Evolutionary conservation across 2,888 invertebrate genomes (phyloP), one percentile per base, ranked within the genome.

Genomic region (Neoitamus cyanurus): DNA sequence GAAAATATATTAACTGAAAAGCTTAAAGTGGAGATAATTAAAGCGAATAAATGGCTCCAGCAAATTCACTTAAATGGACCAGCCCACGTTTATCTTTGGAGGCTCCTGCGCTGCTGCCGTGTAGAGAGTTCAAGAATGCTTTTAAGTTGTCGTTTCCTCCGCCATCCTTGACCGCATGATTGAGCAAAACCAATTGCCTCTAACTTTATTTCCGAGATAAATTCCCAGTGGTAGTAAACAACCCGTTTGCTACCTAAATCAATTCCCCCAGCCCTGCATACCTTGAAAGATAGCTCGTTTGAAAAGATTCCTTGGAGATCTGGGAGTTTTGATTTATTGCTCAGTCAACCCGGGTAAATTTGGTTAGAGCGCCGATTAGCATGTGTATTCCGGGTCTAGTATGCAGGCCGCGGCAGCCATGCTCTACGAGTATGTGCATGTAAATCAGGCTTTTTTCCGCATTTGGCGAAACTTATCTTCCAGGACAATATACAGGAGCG

Each of bases 291-390:
- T 80, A 46, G 42, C 46, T 46, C 46, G 11, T 80, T 31, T 58
- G 34, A 80, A 80, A 58, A 58, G 58, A 58, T 80, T 58, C 37
- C 25, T 48, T 48, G 6, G 69, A 68, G 82, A 68, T 69, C 69
- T 69, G 69, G 46, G 36, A 82, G 69, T 69, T 82, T 69, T 82
- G 82, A 82, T 82, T 82, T 82, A 82, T 30, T 46, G 82, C 69
- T 37, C 7, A 82, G 20, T 69, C 69, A 68, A 36, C 69, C 68
- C 69, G 68, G 82, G 69, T 82, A 82, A 82, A 68, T 82, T 82
- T 82, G 82, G 82, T 69, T 69, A 82, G 82, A 82, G 25, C 68
- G 37, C 11, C 82, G 82, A 82, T 82, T 82, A 82, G 82, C 82
- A 82, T 69, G 82, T 82, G 69, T 82, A 82, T 82, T 82, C 69